Percentiles rank a stretch among this genome's conserved stretches.
Conservation (phyloP, 1,140 invertebrate genomes). For the Tribolium castaneum region DNA sequence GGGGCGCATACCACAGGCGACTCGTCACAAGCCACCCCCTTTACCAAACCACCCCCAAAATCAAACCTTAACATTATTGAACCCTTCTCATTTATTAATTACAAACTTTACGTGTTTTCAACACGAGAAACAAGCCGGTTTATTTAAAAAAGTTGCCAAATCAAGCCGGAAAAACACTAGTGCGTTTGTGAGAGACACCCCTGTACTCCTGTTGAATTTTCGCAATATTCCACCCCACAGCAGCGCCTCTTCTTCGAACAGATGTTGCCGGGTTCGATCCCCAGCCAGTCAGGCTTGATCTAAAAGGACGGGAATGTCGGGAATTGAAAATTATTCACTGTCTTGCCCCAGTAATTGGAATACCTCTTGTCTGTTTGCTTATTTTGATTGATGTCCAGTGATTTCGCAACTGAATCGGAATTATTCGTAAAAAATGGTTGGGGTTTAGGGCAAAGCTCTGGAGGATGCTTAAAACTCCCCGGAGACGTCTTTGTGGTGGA, state of each 20-base stretch:
- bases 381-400: conserved; percentile 51
- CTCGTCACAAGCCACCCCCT: conserved; percentile 8
- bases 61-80: no score
- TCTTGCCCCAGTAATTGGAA: conserved; percentile 57
- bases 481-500: conserved; percentile 40
- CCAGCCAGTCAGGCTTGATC: conserved; percentile 43
- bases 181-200: background rate
- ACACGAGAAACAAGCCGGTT: no score
- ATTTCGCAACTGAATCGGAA: conserved; percentile 9
- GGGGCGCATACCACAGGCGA: background rate
- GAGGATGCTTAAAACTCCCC: conserved; percentile 37
- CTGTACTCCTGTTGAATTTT: conserved; percentile 30
- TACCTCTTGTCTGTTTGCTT: conserved; percentile 55
- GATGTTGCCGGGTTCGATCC: conserved; percentile 54
- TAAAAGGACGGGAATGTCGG: conserved; percentile 49
- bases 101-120: no score
- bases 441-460: conserved; percentile 1
- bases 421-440: background rate
- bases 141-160: background rate
- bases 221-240: conserved; percentile 48
- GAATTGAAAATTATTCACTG: conserved; percentile 60
- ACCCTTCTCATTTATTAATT: no score
- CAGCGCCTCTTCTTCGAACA: conserved; percentile 52
- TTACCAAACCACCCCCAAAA: conserved; percentile 5
- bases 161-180: background rate